Percentiles rank a stretch among this genome's conserved stretches.
These are phyloP conservation scores for Thymelicus acteon DNA, from an alignment of 2,888 invertebrate genomes.

Conservation along the genomic window DNA sequence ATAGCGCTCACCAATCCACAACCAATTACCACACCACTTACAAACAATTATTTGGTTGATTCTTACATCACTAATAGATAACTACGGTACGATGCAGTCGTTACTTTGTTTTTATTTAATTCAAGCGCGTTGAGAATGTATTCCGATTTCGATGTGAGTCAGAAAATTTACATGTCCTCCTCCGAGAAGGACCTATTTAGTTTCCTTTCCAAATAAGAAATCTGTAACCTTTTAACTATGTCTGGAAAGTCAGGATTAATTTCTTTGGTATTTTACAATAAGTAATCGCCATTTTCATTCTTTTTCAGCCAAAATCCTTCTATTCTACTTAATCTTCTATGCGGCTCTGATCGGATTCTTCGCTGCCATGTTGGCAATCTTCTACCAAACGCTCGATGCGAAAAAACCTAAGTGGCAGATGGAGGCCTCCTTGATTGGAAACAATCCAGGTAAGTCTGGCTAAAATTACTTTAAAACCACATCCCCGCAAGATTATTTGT, in stretches of 20 bases:
- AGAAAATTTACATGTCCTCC: no score
- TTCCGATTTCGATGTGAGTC: no score
- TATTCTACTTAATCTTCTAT: conserved; percentile 99
- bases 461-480: background rate
- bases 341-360: conserved; percentile 96
- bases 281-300: conserved; percentile 36
- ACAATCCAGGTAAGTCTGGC: conserved; percentile 93
- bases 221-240: no score
- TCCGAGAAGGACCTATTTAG: no score
- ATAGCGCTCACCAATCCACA: conserved; percentile 42
- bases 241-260: no score
- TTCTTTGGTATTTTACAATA: no score
- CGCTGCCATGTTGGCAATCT: conserved; percentile 96
- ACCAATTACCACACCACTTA: conserved; percentile 45
- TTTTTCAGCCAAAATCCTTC: conserved; percentile 94
- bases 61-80: background rate
- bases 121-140: background rate
- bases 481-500: no score
- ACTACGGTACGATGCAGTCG: background rate
- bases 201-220: no score
- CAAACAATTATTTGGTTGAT: conserved; percentile 44
- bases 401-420: conserved; percentile 96
- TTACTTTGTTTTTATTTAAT: background rate
- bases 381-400: conserved; percentile 95
- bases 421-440: conserved; percentile 94